Evolutionary conservation across 2,113 vertebrate species (phyloP).

Genomic region (Datnioides undecimradiatus): DNA sequence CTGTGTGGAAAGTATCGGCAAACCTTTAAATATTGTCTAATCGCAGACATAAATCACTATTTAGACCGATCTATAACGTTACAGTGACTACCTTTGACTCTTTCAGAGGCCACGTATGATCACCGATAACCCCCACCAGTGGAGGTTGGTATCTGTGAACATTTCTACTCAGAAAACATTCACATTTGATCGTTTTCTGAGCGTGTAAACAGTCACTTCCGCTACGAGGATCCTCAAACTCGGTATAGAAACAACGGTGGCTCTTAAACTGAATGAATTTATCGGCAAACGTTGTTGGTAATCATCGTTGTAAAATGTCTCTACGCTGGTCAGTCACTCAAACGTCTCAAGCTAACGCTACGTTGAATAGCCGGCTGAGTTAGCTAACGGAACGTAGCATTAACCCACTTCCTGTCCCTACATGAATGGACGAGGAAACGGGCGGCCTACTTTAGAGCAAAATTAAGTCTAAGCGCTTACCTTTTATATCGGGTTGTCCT

Average conservation of each 20-base stretch:
- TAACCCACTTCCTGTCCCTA: conserved; percentile 47
- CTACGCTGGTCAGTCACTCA: not conserved
- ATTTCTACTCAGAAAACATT: not conserved
- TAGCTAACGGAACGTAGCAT: conserved; percentile 72
- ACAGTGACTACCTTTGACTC: not conserved
- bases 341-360: conserved; percentile 20
- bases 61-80: fast-evolving
- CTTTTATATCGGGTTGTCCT: conserved; percentile 49
- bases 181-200: not conserved
- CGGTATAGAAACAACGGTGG: no score
- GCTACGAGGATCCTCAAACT: fast-evolving
- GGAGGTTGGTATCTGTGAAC: not conserved
- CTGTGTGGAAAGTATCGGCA: not conserved
- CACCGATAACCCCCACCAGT: not conserved
- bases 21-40: not conserved
- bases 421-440: conserved; percentile 10
- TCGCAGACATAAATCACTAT: not conserved
- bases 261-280: not conserved
- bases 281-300: fast-evolving
- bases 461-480: conserved; percentile 54
- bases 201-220: not conserved
- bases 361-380: not conserved
- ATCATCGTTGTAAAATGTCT: not conserved
- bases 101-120: conserved; percentile 46
- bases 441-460: not conserved